These are phyloP conservation scores for Nannoperca australis DNA, from an alignment of 2,797 vertebrate species.

Conservation along the genomic window DNA sequence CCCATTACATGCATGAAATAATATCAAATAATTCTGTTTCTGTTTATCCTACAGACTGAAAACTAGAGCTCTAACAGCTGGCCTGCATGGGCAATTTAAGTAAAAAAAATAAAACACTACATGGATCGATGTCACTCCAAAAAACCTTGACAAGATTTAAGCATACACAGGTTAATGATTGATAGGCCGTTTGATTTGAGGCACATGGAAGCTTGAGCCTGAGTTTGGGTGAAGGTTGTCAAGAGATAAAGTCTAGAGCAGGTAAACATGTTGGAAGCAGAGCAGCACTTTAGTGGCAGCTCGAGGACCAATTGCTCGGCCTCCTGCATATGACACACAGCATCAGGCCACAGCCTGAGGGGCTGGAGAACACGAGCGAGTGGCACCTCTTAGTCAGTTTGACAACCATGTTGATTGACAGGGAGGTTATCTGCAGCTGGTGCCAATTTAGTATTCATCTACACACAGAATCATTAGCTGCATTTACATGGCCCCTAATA, in stretches of 20 bases:
- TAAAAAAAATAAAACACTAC: slow-evolving; percentile 12
- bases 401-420: not conserved
- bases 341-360: slow-evolving; percentile 56
- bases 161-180: slow-evolving; percentile 73
- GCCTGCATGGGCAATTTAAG: not conserved
- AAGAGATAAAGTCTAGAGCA: slow-evolving; percentile 60
- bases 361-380: slow-evolving; percentile 17
- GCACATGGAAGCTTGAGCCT: slow-evolving; percentile 44
- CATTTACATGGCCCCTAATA: too few species aligned
- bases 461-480: too few species aligned
- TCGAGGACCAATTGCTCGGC: slow-evolving; percentile 47
- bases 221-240: slow-evolving; percentile 77
- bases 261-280: slow-evolving; percentile 54
- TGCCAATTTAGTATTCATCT: not conserved
- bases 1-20: not conserved
- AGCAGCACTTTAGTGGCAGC: slow-evolving; percentile 28
- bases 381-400: not conserved
- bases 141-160: slow-evolving; percentile 36
- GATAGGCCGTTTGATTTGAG: slow-evolving; percentile 69
- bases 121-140: slow-evolving; percentile 12
- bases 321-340: slow-evolving; percentile 39
- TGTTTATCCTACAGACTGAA: not conserved
- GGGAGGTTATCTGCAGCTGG: not conserved
- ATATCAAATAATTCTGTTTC: not conserved
- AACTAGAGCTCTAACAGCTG: not conserved